Conservation (phyloP, 2,113 vertebrate species). For the Capreolus pygargus region DNA sequence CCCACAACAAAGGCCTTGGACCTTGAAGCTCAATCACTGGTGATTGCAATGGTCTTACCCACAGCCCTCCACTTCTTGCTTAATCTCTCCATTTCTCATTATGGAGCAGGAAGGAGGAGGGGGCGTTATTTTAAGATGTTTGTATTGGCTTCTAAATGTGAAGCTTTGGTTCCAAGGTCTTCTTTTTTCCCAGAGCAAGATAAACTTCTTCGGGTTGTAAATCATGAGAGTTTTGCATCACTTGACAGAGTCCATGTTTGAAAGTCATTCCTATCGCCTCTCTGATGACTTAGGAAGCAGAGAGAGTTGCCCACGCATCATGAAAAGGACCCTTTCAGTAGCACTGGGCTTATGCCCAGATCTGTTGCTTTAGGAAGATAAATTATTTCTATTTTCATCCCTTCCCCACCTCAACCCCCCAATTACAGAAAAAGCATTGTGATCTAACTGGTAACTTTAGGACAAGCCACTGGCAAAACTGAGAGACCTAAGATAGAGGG, state of each 20-base stretch:
- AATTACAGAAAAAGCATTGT: conserved; percentile 39
- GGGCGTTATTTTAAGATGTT: conserved; percentile 95
- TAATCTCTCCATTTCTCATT: conserved; percentile 80
- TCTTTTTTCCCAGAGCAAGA: conserved; percentile 97
- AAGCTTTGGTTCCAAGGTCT: conserved; percentile 91
- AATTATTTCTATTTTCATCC: conserved; percentile 61
- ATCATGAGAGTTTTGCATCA: conserved; percentile 88
- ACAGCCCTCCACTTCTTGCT: conserved; percentile 76
- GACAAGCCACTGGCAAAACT: not conserved
- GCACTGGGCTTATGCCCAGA: conserved; percentile 76
- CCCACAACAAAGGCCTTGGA: conserved; percentile 89
- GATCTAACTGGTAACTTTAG: not conserved
- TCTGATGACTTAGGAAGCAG: conserved; percentile 80
- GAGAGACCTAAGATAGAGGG: not conserved
- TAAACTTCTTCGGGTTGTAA: conserved; percentile 89
- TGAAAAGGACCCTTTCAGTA: conserved; percentile 84
- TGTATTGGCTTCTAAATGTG: conserved; percentile 90
- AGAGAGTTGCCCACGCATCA: conserved; percentile 64
- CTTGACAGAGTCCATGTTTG: conserved; percentile 87
- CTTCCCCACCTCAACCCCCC: not conserved
- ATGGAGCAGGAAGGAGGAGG: conserved; percentile 73
- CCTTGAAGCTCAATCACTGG: conserved; percentile 84
- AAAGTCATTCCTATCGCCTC: conserved; percentile 81
- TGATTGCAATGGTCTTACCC: conserved; percentile 81
- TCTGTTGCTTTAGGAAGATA: conserved; percentile 76